phyloP scores from a whole-genome alignment of 2,888 invertebrate genomes.

The Itoplectis maculator region DNA sequence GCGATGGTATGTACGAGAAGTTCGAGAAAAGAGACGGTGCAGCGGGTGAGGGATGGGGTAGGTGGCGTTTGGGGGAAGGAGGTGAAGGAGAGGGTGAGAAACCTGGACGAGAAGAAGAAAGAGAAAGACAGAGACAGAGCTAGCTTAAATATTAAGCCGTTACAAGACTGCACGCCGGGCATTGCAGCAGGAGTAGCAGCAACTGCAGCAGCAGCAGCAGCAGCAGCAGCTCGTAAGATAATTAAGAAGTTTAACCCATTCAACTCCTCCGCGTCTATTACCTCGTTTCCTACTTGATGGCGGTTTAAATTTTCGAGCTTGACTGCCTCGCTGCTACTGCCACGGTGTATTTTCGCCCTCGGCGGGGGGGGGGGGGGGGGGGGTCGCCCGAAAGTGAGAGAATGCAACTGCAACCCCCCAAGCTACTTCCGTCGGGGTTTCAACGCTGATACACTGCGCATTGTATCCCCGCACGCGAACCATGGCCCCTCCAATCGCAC shows the following conservation, averaged over 20 bases:
- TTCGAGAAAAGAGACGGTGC: conserved; percentile 59
- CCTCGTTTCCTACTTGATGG: conserved; percentile 69
- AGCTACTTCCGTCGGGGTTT: not conserved
- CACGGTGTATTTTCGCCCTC: conserved; percentile 13
- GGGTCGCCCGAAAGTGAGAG: conserved; percentile 28
- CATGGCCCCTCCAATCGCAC: not conserved
- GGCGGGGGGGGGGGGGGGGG: too few relatives aligned
- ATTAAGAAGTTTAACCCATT: conserved; percentile 72
- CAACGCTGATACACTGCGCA: not conserved
- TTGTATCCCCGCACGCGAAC: not conserved
- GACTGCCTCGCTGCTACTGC: conserved; percentile 63
- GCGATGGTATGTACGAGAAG: conserved; percentile 54
- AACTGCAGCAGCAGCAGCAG: too few relatives aligned
- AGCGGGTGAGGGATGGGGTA: too few relatives aligned
- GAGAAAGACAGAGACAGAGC: conserved; percentile 18
- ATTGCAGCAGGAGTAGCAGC: too few relatives aligned
- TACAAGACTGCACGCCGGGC: conserved; percentile 66
- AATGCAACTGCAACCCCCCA: conserved; percentile 53
- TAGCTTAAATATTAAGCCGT: conserved; percentile 69
- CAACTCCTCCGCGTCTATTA: conserved; percentile 69
- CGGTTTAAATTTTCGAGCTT: conserved; percentile 67
- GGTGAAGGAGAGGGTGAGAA: not conserved
- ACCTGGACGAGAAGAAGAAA: not conserved
- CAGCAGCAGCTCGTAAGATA: conserved; percentile 66
- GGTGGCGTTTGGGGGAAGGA: too few relatives aligned